Base-by-base conservation (phyloP, 2,888 invertebrate species). In the Ctenicera cuprea region DNA sequence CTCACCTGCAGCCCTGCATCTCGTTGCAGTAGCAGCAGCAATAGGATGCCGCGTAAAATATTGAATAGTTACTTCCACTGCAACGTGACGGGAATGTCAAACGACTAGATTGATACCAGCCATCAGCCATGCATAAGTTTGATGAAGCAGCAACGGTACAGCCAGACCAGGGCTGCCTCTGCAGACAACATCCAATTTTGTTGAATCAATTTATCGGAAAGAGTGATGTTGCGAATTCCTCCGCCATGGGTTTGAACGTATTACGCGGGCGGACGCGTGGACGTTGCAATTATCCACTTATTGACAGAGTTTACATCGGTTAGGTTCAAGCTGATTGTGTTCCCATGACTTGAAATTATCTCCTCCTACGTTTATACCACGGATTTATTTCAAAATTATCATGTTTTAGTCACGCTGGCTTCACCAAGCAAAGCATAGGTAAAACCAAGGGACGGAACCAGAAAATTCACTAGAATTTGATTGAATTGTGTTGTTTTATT, bases 31-130 rank as follows among this genome's bases (percentile, higher is more conserved):
- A 67, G 33, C 63, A 57, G 65, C 63, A 71, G 52, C 57, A 63
- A 52, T 57, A 74, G 62, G 67, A 65, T 70, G 57, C 72, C 41
- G 68, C 72, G 66, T 83, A 83, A 83, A 83, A 83, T 83, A 83
- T 83, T 79, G 83, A 82, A 81, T 82, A 81, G 83, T 82, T 84
- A 82, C 80, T 81, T 80, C 78, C 79, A 82, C 82, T 79, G 81
- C 82, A 80, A 83, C 85, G 85, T 84, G 83, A 83, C 80, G 80
- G 79, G 83, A 83, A 84, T 84, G 84, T 83, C 84, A 84, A 85
- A 84, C 83, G 37, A 83, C 80, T 82, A 82, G 83, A 85, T 84
- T 84, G 85, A 84, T 84, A 82, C 82, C 77, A 78, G 78, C 80
- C 79, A 79, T 80, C 78, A 77, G 80, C 77, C 80, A 77, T 82